Evolutionary conservation across 2,797 vertebrate genomes (phyloP), one percentile per base, ranked within the genome.

Genomic region (Melanogrammus aeglefinus): DNA sequence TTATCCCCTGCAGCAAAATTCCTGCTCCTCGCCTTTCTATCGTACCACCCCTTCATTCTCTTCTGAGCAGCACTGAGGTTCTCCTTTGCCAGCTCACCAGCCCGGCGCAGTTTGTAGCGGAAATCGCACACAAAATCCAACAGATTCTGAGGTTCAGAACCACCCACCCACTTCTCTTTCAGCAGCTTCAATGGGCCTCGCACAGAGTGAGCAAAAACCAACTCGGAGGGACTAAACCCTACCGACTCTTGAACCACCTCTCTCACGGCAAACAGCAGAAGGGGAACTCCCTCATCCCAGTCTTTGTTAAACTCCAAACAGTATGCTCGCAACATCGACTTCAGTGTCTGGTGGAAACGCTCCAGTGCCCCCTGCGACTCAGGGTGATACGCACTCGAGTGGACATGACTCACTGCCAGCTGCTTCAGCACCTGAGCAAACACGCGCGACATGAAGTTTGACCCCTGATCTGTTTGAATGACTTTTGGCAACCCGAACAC

Each of bases 281-380:
- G 38, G 16, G 4, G 35, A 33, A 14, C 27, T 6, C 70, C 70
- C 7, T 77, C 76, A 72, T 77, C 70, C 76, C 76, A 77, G 41
- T 73, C 39, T 51, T 47, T 77, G 18, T 51, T 39, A 51, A 33
- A 51, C 27, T 77, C 76, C 35, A 39, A 16, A 29, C 76, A 77
- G 38, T 77, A 77, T 10, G 35, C 9, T 2, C 66, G 21, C 13
- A 77, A 31, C 63, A 72, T 72, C 21, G 75, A 33, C 18, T 76
- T 76, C 5, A 69, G 75, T 31, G 63, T 36, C 24, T 21, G 38
- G 1, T 39, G 38, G 3, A n/a, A 74, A n/a, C 8, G 35, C 36
- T 74, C 73, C 21, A 47, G 39, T 27, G 70, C 66, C 1, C 70
- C 76, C 69, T 77, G 76, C 18, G 69, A 77, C 66, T 77, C 66